Evolutionary conservation across 2,113 vertebrate species (phyloP).

Genomic region (Takifugu bimaculatus): DNA sequence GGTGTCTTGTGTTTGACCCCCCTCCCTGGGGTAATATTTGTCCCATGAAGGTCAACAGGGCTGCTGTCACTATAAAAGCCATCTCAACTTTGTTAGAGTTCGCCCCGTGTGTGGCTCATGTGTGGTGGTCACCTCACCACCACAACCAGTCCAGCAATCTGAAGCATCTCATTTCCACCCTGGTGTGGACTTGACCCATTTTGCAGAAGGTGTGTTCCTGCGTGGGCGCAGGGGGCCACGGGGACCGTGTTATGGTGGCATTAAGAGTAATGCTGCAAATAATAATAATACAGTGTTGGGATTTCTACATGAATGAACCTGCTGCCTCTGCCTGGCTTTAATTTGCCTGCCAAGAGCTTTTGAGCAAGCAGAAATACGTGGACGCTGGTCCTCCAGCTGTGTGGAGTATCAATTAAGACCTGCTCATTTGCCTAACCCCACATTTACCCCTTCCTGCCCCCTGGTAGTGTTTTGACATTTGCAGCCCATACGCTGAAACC

Average conservation of each 20-base stretch:
- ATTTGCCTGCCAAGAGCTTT: conserved; percentile 69
- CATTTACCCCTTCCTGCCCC: conserved; percentile 55
- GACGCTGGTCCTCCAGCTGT: conserved; percentile 63
- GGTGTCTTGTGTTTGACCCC: conserved; percentile 1
- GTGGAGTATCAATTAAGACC: conserved; percentile 72
- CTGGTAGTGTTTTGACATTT: conserved; percentile 60
- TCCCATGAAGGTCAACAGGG: conserved; percentile 30
- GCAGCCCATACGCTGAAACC: conserved; percentile 44
- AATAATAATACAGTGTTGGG: no score
- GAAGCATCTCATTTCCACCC: conserved; percentile 33
- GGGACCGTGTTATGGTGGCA: no score
- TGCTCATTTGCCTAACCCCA: conserved; percentile 70
- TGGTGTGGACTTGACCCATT: conserved; percentile 44
- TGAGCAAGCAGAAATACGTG: conserved; percentile 60
- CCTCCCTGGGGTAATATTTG: conserved; percentile 11
- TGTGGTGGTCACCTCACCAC: conserved; percentile 29
- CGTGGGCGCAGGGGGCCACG: not conserved
- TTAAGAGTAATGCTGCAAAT: no score
- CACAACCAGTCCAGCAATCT: conserved; percentile 21
- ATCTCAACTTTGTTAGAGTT: conserved; percentile 49
- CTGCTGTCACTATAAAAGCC: conserved; percentile 9
- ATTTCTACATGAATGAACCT: not conserved
- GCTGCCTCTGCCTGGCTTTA: conserved; percentile 31
- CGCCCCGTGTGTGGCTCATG: conserved; percentile 34
- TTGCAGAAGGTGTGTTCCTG: conserved; percentile 28